These are phyloP conservation scores for Chymomyza fuscimana DNA, from an alignment of 2,888 invertebrate genomes.

Conservation along the genomic window DNA sequence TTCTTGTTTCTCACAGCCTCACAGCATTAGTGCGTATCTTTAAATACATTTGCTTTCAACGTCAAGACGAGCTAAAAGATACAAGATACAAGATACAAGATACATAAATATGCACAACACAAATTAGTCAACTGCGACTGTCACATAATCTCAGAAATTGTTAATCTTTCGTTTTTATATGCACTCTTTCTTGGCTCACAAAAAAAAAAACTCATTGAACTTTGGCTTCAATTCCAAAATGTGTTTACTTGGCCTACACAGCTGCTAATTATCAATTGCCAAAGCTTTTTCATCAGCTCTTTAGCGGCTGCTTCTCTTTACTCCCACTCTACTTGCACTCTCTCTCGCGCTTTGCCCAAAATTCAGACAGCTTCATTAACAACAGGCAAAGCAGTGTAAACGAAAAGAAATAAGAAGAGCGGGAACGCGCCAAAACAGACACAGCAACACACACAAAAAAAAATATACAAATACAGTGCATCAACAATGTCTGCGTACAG, in stretches of 20 bases:
- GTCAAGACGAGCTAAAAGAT: too few species aligned
- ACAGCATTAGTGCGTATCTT: neutral
- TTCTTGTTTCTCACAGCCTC: neutral
- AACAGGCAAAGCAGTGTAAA: neutral
- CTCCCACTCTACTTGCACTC: neutral
- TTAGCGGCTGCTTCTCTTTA: neutral
- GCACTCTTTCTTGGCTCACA: neutral
- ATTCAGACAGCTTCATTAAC: slow-evolving; percentile 7
- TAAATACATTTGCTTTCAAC: neutral
- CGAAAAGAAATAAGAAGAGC: neutral
- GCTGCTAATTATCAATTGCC: slow-evolving; percentile 1
- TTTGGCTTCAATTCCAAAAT: neutral
- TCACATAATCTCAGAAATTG: neutral
- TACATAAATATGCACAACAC: neutral
- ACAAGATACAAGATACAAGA: too few species aligned
- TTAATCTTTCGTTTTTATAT: neutral
- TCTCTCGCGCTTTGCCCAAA: neutral
- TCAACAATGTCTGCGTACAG: too few species aligned
- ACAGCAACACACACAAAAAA: too few species aligned
- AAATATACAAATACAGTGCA: too few species aligned
- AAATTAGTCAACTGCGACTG: neutral
- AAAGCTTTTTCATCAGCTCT: neutral
- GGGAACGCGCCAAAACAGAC: too few species aligned
- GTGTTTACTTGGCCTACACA: neutral
- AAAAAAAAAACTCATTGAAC: neutral